These are phyloP conservation scores for Myxocyprinus asiaticus DNA, from an alignment of 2,113 vertebrate species.

Conservation along the genomic window DNA sequence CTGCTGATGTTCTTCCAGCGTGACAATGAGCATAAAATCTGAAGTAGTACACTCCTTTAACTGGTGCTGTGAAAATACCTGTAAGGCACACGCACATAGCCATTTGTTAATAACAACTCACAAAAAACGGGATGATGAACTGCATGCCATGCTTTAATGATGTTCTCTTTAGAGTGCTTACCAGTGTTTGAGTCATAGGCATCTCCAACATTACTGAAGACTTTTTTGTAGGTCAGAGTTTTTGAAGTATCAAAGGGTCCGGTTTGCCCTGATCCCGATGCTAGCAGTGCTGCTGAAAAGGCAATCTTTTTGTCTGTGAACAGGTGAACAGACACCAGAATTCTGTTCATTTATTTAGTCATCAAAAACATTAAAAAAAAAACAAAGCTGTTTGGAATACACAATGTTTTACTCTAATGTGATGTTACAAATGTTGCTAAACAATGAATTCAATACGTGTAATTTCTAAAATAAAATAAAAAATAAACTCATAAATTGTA, in stretches of 20 bases:
- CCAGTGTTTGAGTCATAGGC: conserved; percentile 33
- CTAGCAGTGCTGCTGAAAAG: conserved; percentile 46
- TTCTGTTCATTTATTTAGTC: conserved; percentile 1
- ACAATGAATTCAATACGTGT: no score
- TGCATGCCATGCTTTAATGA: neutral
- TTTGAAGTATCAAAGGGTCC: neutral
- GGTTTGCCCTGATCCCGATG: neutral
- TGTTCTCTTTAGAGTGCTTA: neutral
- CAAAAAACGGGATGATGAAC: neutral
- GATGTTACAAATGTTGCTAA: no score
- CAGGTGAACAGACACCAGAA: neutral
- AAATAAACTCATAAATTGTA: no score
- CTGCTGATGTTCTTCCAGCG: neutral
- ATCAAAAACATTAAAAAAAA: neutral
- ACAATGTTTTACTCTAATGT: neutral
- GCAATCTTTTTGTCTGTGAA: conserved; percentile 42
- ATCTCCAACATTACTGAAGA: conserved; percentile 37
- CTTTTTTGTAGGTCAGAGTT: conserved; percentile 30
- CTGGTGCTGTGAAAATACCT: conserved; percentile 60
- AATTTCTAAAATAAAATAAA: neutral
- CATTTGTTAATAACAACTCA: neutral
- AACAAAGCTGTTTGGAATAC: conserved; percentile 24
- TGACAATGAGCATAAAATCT: conserved; percentile 52
- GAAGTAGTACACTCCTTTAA: conserved; percentile 58
- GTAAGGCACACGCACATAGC: neutral